phyloP scores from a whole-genome alignment of 2,113 vertebrate species.

The Prinia subflava region DNA sequence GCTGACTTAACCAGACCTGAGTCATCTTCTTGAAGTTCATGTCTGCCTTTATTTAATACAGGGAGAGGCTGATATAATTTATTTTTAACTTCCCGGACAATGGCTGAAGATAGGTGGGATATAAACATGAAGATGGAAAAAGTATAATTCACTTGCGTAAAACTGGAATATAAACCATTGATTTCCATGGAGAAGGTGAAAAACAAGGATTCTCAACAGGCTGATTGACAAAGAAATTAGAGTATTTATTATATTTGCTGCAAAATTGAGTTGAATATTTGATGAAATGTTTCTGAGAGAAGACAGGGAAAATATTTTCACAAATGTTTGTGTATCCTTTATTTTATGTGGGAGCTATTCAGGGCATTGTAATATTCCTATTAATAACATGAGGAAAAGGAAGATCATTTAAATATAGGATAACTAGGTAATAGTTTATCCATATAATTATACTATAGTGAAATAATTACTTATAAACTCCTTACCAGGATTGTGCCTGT shows the following conservation, averaged over 20 bases:
- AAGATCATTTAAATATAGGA: neutral
- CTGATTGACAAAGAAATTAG: neutral
- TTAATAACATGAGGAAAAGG: neutral
- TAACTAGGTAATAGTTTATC: neutral
- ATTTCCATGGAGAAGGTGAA: neutral
- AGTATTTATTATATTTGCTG: neutral
- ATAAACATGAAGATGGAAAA: neutral
- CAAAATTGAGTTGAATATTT: neutral
- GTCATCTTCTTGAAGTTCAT: neutral
- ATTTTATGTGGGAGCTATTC: neutral
- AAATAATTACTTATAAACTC: constrained; percentile 15
- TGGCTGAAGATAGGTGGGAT: neutral
- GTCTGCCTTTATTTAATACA: neutral
- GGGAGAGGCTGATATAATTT: accelerated
- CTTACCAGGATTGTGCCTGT: neutral
- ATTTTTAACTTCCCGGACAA: neutral
- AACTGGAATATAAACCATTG: neutral
- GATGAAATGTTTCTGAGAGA: neutral
- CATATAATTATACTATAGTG: neutral
- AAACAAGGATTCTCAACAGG: neutral
- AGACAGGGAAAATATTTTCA: neutral
- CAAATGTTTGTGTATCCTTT: neutral
- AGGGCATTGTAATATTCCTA: neutral
- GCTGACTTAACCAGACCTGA: neutral
- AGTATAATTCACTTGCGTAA: neutral